Conservation (phyloP, 2,888 invertebrate species). For the Hypolimnas misippus region DNA sequence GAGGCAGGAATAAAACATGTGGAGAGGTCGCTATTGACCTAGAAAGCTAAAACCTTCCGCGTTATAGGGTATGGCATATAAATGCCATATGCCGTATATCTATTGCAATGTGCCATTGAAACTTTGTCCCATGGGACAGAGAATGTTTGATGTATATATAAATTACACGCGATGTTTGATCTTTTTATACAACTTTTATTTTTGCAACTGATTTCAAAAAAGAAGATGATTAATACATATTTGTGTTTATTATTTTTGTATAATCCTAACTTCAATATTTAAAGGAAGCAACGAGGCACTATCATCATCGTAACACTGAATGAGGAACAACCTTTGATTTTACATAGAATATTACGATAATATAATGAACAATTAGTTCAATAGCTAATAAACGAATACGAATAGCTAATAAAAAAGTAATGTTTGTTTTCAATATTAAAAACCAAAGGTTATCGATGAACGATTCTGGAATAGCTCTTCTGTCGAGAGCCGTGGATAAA, state of each 20-base stretch:
- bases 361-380: too few species aligned
- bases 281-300: too few species aligned
- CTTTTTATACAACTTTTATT: neutral
- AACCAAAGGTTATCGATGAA: neutral
- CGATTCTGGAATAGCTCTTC: neutral
- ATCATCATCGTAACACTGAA: too few species aligned
- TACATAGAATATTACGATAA: too few species aligned
- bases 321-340: too few species aligned
- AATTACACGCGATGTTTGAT: neutral
- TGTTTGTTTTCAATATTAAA: neutral
- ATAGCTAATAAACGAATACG: too few species aligned
- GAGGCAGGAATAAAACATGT: constrained; percentile 33
- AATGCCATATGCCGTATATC: neutral
- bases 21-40: constrained; percentile 35
- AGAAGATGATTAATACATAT: too few species aligned
- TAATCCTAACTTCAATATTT: too few species aligned
- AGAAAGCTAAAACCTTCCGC: constrained; percentile 30
- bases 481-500: neutral
- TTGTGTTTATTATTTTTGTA: too few species aligned
- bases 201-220: too few species aligned
- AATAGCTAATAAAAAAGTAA: too few species aligned
- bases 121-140: neutral
- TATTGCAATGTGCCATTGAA: neutral
- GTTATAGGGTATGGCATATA: constrained; percentile 22
- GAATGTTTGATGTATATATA: neutral